Percentiles rank a stretch among this genome's conserved stretches.
phyloP scores from a whole-genome alignment of 1,140 invertebrate genomes.

The Pseudachorutes palmiensis region DNA sequence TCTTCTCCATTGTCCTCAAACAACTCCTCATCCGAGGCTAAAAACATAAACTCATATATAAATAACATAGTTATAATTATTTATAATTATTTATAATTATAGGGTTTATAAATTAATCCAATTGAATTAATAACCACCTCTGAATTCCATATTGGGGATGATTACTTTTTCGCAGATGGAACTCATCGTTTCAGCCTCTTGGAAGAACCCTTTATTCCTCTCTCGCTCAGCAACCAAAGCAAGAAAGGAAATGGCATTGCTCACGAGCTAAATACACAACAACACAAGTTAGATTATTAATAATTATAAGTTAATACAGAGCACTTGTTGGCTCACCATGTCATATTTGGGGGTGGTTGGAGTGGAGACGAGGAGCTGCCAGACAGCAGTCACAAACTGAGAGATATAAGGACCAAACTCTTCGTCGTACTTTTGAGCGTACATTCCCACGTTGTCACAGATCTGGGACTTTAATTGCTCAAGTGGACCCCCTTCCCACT shows the following conservation, averaged over 20 bases:
- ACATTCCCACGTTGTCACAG: slow-evolving; percentile 88
- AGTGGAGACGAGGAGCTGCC: slow-evolving; percentile 78
- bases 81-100: slow-evolving; percentile 6
- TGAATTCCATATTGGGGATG: slow-evolving; percentile 94
- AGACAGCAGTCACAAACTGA: slow-evolving; percentile 83
- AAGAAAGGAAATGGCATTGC: slow-evolving; percentile 90
- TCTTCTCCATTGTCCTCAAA: slow-evolving; percentile 98
- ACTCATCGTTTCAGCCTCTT: slow-evolving; percentile 72
- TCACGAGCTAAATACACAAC: slow-evolving; percentile 73
- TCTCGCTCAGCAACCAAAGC: slow-evolving; percentile 84
- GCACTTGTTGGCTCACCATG: slow-evolving; percentile 60
- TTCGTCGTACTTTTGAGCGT: slow-evolving; percentile 96
- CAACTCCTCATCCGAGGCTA: slow-evolving; percentile 85
- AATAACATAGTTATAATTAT: slow-evolving; percentile 5
- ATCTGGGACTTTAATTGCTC: slow-evolving; percentile 90
- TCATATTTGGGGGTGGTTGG: slow-evolving; percentile 84
- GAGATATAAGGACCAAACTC: slow-evolving; percentile 84
- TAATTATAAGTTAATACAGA: slow-evolving; percentile 14
- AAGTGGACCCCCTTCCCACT: slow-evolving; percentile 76
- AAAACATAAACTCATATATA: slow-evolving; percentile 13
- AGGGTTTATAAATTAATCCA: slow-evolving; percentile 1
- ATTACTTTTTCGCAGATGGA: slow-evolving; percentile 96
- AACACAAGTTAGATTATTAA: slow-evolving; percentile 16
- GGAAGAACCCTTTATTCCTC: slow-evolving; percentile 80
- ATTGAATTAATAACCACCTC: slow-evolving; percentile 50